Evolutionary conservation across 2,113 vertebrate genomes (phyloP).

Genomic region (Leucosticte australis): DNA sequence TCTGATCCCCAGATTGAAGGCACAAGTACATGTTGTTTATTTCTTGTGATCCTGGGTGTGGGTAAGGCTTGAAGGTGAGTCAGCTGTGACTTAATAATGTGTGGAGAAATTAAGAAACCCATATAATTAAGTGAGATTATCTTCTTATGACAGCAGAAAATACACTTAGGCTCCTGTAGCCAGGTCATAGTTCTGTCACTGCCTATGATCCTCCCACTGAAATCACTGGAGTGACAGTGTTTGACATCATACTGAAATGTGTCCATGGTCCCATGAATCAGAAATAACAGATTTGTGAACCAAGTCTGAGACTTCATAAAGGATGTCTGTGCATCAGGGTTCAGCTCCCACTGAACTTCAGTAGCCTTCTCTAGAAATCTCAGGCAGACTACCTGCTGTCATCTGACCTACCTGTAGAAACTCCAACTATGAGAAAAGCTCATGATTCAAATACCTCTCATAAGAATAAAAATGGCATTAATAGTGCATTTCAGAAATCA

Average conservation of each 20-base stretch:
- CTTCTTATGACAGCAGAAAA: neutral
- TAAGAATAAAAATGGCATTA: neutral
- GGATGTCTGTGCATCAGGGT: rapidly evolving
- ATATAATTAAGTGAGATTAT: neutral
- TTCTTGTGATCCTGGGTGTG: neutral
- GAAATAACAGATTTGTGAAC: neutral
- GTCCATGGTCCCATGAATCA: neutral
- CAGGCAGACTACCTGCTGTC: neutral
- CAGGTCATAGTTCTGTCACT: neutral
- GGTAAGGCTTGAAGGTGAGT: neutral
- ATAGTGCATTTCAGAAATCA: neutral
- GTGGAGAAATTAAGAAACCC: neutral
- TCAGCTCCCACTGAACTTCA: neutral
- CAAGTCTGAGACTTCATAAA: neutral
- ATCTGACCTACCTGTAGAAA: neutral
- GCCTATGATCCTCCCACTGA: neutral
- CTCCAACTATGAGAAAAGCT: neutral
- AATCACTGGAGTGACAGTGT: neutral
- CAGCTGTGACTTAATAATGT: slow-evolving; percentile 8
- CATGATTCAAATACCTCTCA: neutral
- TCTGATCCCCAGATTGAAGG: neutral
- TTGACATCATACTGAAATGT: neutral
- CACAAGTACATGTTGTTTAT: neutral
- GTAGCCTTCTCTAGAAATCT: neutral
- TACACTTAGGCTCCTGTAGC: neutral